Conservation (phyloP, 2,113 vertebrate genomes). For the Trichechus manatus region DNA sequence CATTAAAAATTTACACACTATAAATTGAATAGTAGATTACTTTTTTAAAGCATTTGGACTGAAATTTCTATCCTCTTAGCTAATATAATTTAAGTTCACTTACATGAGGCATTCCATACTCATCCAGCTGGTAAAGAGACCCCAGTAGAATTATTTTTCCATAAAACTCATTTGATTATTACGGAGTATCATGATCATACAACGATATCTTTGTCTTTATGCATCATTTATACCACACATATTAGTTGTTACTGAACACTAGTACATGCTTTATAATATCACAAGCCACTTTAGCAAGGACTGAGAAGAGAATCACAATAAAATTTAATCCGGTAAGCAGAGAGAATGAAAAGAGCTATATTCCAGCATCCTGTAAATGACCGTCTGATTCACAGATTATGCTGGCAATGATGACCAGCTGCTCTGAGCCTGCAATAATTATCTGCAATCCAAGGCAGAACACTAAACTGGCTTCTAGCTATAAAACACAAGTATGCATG, state of each 20-base stretch:
- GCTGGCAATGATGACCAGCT: neutral
- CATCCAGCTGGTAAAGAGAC: neutral
- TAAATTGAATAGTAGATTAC: constrained; percentile 68
- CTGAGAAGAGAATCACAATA: neutral
- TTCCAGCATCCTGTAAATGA: neutral
- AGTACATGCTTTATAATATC: neutral
- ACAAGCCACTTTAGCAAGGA: neutral
- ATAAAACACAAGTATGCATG: neutral
- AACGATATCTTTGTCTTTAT: constrained; percentile 21
- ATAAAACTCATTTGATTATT: constrained; percentile 29
- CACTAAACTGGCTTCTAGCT: neutral
- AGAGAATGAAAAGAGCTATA: neutral
- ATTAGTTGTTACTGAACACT: neutral
- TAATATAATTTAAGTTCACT: constrained; percentile 65
- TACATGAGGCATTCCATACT: constrained; percentile 3
- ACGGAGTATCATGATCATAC: neutral
- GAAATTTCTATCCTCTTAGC: constrained; percentile 57
- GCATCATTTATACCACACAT: neutral
- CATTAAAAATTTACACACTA: constrained; percentile 67
- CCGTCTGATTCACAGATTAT: neutral
- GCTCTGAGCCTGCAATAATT: neutral
- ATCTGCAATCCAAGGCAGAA: neutral
- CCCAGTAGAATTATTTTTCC: constrained; percentile 49
- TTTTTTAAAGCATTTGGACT: constrained; percentile 25
- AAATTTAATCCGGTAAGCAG: neutral